Base-by-base conservation (phyloP, 1,140 invertebrate species). In the Idris sp. region DNA sequence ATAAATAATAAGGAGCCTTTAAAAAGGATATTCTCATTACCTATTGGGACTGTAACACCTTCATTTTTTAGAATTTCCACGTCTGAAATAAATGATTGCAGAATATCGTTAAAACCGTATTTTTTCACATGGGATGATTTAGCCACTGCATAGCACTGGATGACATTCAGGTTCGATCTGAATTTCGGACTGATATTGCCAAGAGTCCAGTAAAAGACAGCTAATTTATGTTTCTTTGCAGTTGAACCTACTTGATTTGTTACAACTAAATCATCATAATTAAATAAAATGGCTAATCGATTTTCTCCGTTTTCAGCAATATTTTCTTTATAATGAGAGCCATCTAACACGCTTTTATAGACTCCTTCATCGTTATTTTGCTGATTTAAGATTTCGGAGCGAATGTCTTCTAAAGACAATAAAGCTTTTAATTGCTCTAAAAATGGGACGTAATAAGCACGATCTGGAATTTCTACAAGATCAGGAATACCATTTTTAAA, bases 151-250 rank as follows among this genome's bases (percentile, higher is more conserved):
- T 46, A 44, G 11, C 53, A 46, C 8, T 30, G 40, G 6, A 53
- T 28, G 3, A 18, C 11, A 36, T 64, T 33, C 10, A 15, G 28
- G 1, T 25, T 44, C 0, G 41, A 59, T 9, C 59, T 25, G 18
- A 35, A 43, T 28, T 44, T 51, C 2, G 59, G 48, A 28, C 11
- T 9, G 1, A 64, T 53, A 28, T 64, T 53, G 0, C 46, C 59
- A 2, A 64, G 0, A 8, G 30, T 53, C 46, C 38, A 53, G 6
- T 64, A 64, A 36, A 53, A 51, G 28, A 77, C 44, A 1, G 51
- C 11, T 8, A 62, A 10, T 69, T 73, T 72, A 18, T 77, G 54
- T 26, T 58, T 44, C 26, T 58, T 58, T 1, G 6, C 8, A 11
- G 4, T 6, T 2, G 38, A 22, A 43, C 58, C 31, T 2, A 48